Conservation (phyloP, 2,888 invertebrate species). For the Lithosia quadra region DNA sequence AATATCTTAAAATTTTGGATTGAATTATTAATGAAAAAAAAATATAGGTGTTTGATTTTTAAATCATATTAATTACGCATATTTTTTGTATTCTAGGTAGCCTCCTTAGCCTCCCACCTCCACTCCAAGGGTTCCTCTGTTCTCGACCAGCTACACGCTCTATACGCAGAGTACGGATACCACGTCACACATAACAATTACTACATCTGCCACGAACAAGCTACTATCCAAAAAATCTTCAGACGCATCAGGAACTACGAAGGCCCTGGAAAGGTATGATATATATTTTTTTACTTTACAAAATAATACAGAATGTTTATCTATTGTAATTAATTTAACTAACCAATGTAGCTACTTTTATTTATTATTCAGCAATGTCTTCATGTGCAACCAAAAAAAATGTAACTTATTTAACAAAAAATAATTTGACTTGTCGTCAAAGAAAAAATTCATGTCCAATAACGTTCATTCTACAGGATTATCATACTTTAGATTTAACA, state of each 20-base stretch:
- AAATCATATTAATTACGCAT: too few species aligned
- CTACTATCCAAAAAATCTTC: constrained; percentile 92
- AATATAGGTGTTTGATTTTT: too few species aligned
- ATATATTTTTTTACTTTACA: not conserved
- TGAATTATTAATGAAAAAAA: too few species aligned
- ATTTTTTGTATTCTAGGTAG: constrained; percentile 65
- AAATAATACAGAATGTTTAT: too few species aligned
- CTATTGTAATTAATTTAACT: not conserved
- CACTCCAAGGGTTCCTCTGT: constrained; percentile 86
- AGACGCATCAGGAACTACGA: constrained; percentile 92
- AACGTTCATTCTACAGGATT: not conserved
- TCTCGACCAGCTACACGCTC: constrained; percentile 88
- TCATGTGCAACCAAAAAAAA: not conserved
- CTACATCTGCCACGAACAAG: constrained; percentile 93
- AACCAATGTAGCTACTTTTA: not conserved
- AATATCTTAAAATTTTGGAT: too few species aligned
- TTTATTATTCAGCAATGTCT: not conserved
- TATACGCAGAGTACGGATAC: constrained; percentile 95
- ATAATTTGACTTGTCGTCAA: not conserved
- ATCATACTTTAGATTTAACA: not conserved
- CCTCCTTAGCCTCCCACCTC: constrained; percentile 86
- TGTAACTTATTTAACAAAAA: too few species aligned
- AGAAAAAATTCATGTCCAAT: not conserved
- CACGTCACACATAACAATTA: constrained; percentile 96
- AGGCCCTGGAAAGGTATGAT: constrained; percentile 85